Evolutionary conservation across 2,888 invertebrate genomes (phyloP), one percentile per base, ranked within the genome.

Genomic region (Oligia fasciuncula): DNA sequence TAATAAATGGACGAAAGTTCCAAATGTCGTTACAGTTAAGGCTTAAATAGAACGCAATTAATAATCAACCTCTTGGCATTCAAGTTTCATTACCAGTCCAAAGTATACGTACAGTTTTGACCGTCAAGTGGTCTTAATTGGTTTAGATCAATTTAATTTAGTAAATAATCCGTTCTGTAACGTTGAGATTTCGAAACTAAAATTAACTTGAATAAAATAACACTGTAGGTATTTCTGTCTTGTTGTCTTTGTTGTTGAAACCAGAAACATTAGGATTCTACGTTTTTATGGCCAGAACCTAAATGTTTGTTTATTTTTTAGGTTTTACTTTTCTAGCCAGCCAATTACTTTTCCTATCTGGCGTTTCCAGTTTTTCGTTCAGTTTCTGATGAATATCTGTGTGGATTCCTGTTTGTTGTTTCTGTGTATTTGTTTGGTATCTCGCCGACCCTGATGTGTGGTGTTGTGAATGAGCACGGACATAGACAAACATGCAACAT

Each of bases 401-500:
- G 43, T 65, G 68, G 51, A 63, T 35, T 80, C 51, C 17, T 81
- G 73, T 72, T 60, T 79, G 51, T 70, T 49, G 40, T 77, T 71
- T 76, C 43, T 66, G 54, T 73, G 73, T 79, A 76, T 76, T 79
- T 73, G 67, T 77, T 79, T 71, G 54, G 63, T 89, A 83, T 76
- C 77, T 81, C 76, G 29, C 74, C 74, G 73, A 75, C 68, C 54
- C 73, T 86, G 85, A 88, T 79, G 79, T 73, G 85, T 76, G 63
- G 72, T 54, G 73, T 79, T 76, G 75, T 72, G 71, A 82, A 87
- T 77, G 71, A 75, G 72, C 63, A 49, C 73, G 49, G 87, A 86
- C 88, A 73, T 83, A 81, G 83, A 88, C 79, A 81, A 88, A 88
- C 80, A 73, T 73, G 79, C 75, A 73, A 79, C 85, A 80, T 87